Percentiles rank a stretch among this genome's conserved stretches.
Evolutionary conservation across 2,797 vertebrate species (phyloP).

Genomic region (Esox lucius): DNA sequence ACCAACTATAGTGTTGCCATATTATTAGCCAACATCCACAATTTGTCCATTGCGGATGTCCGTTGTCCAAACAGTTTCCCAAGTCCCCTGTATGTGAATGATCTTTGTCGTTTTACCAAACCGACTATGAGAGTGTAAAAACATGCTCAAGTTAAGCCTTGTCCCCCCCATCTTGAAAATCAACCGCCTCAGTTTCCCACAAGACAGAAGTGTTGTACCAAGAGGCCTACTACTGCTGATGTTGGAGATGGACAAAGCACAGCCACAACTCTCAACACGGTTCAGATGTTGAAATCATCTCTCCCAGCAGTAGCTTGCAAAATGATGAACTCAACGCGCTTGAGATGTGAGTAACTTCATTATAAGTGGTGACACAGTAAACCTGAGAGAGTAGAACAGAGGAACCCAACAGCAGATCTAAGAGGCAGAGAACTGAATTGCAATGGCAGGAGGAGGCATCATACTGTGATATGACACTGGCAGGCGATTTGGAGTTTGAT

Average conservation of each 20-base stretch:
- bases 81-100: neutral
- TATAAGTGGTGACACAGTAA: conserved; percentile 3
- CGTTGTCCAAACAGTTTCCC: neutral
- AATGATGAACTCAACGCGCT: conserved; percentile 21
- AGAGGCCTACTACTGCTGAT: conserved; percentile 18
- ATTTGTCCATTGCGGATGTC: neutral
- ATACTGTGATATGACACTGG: conserved; percentile 4
- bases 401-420: conserved; percentile 22
- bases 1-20: conserved; percentile 6
- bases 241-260: conserved; percentile 52
- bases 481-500: conserved; percentile 33
- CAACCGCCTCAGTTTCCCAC: conserved; percentile 23
- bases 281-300: conserved; percentile 65
- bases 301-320: conserved; percentile 26
- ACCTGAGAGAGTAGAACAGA: conserved; percentile 24
- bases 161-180: neutral
- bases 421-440: conserved; percentile 20
- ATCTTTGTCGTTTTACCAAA: too few relatives aligned
- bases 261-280: conserved; percentile 58
- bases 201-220: conserved; percentile 8
- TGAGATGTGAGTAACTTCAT: too few relatives aligned
- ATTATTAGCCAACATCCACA: neutral
- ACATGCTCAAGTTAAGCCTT: too few relatives aligned
- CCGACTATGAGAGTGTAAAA: too few relatives aligned
- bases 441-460: conserved; percentile 10